Evolutionary conservation across 2,888 invertebrate genomes (phyloP), one percentile per base, ranked within the genome.

Genomic region (Drosophila mettleri): DNA sequence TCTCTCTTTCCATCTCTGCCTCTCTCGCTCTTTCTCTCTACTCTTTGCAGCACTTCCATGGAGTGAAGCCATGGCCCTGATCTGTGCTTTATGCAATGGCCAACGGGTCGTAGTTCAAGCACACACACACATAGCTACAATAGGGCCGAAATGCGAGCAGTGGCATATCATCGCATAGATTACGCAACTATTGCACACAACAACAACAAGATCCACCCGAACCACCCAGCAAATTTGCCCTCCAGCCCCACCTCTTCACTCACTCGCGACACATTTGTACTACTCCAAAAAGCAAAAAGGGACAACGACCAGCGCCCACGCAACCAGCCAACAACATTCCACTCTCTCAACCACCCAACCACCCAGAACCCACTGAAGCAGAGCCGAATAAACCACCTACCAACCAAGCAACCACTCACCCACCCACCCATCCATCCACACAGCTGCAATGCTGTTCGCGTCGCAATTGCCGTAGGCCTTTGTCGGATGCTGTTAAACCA

Each of bases 81-180:
- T 41, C 69, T 57, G 57, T 52, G 51, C 55, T 39, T 31, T 33
- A 38, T 48, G 24, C 48, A 68, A 52, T 57, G 72, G 61, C 69
- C 67, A 52, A 53, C 64, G 72, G 75, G 64, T 73, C 73, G 62
- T 53, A 76, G 75, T 73, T 76, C 69, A 69, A 60, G 65, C 69
- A 53, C 24, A 70, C 51, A 58, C 45, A 52, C 38, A 53, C 16
- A 24, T 1, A 52, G 24, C 46, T 71, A 74, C 78, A 76, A 84
- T 69, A 10, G 76, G 76, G 55, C 20, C 59, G 54, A 64, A 76
- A 77, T 73, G 69, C 65, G 62, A 76, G 79, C 71, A 63, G 63
- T 71, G 67, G 78, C 74, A 78, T 80, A 83, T 86, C 81, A 83
- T 76, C 78, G 77, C 79, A 77, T 81, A 84, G 86, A 86, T 83